Conservation (phyloP, 2,888 invertebrate genomes). For the Melikaiella ostensackeni region DNA sequence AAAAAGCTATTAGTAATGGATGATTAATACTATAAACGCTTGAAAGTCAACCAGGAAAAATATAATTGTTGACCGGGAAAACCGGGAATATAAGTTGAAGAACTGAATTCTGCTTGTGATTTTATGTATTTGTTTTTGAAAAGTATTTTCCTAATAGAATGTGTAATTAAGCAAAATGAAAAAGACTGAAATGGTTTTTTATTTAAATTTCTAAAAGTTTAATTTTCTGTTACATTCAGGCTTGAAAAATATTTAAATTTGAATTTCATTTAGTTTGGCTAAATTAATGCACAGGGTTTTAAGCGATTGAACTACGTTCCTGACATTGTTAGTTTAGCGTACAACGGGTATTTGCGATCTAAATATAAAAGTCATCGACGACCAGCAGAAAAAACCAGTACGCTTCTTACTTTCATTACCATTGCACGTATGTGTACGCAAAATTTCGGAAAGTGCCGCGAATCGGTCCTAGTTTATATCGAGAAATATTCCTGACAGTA, state of each 20-base stretch:
- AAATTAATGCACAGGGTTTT: slow-evolving; percentile 16
- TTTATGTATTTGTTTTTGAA: too few relatives aligned
- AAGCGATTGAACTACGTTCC: slow-evolving; percentile 22
- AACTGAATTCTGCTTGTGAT: too few relatives aligned
- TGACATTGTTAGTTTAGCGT: neutral
- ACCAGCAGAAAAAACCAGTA: slow-evolving; percentile 47
- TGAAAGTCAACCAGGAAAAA: too few relatives aligned
- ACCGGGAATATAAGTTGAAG: too few relatives aligned
- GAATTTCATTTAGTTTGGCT: neutral
- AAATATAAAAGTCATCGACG: slow-evolving; percentile 57
- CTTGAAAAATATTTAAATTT: neutral
- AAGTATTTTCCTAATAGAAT: too few relatives aligned
- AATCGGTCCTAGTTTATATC: slow-evolving; percentile 24
- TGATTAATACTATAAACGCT: too few relatives aligned
- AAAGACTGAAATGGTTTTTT: too few relatives aligned
- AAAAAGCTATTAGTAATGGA: too few relatives aligned
- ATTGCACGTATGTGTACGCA: slow-evolving; percentile 52
- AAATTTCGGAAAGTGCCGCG: slow-evolving; percentile 31
- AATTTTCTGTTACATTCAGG: too few relatives aligned
- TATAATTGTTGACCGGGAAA: too few relatives aligned
- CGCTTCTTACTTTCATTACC: slow-evolving; percentile 46
- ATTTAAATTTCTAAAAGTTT: too few relatives aligned
- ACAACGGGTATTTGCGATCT: slow-evolving; percentile 43
- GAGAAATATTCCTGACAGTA: slow-evolving; percentile 44
- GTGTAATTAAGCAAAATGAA: too few relatives aligned